phyloP scores from a whole-genome alignment of 1,140 invertebrate species.

The Drosophila pandora region DNA sequence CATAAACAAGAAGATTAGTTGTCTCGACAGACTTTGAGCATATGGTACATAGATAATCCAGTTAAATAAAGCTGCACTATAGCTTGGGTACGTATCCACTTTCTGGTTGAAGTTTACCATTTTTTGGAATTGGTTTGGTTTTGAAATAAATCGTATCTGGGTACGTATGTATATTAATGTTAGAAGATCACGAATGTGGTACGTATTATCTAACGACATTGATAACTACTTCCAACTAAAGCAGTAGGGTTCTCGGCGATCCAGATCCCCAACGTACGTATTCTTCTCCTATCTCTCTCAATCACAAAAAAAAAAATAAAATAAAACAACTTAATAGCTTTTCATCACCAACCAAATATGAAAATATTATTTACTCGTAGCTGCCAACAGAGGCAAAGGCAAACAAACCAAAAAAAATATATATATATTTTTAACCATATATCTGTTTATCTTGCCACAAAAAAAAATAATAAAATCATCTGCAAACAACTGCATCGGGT shows the following conservation, averaged over 20 bases:
- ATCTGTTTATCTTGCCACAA: conserved; percentile 32
- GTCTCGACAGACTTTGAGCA: conserved; percentile 27
- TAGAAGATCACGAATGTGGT: conserved; percentile 45
- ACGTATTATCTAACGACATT: conserved; percentile 59
- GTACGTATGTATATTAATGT: conserved; percentile 58
- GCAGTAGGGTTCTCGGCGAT: conserved; percentile 46
- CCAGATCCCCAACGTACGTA: conserved; percentile 68
- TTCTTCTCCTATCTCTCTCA: conserved; percentile 38
- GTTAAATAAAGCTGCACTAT: conserved; percentile 22
- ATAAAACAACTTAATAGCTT: conserved; percentile 1
- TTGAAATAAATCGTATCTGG: conserved; percentile 44
- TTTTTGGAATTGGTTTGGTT: conserved; percentile 10
- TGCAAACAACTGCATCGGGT: conserved; percentile 17
- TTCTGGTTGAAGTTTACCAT: conserved; percentile 23
- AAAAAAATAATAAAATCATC: background rate
- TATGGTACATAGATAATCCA: conserved; percentile 31
- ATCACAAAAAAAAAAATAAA: conserved; percentile 17
- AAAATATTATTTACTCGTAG: conserved; percentile 52
- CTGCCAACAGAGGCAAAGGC: conserved; percentile 11
- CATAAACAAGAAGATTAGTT: conserved; percentile 42
- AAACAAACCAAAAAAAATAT: background rate
- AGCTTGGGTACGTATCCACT: conserved; percentile 64
- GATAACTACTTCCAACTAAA: conserved; percentile 10
- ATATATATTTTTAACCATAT: conserved; percentile 13
- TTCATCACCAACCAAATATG: conserved; percentile 18